Evolutionary conservation across 2,797 vertebrate genomes (phyloP).

Genomic region (Manis crassicaudata): DNA sequence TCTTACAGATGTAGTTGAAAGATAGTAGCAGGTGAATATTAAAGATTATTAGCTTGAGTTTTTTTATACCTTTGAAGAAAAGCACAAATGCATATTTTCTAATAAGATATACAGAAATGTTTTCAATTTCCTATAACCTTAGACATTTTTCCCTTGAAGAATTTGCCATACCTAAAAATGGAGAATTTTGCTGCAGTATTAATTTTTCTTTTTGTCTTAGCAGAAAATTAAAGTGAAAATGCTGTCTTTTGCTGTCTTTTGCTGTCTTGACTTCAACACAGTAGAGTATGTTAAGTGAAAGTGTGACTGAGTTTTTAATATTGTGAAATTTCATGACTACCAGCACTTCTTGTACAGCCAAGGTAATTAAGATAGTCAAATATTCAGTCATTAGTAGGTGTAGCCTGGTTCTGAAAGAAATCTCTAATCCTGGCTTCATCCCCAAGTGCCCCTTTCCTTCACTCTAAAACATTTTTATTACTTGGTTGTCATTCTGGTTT

Average conservation of each 20-base stretch:
- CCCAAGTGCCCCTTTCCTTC: not conserved
- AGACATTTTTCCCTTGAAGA: conserved; percentile 19
- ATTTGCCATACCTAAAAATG: conserved; percentile 57
- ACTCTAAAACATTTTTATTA: not conserved
- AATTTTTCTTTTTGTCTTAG: conserved; percentile 60
- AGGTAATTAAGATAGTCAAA: conserved; percentile 38
- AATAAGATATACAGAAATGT: not conserved
- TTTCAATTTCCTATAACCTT: conserved; percentile 39
- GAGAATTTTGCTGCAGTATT: conserved; percentile 46
- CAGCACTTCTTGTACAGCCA: conserved; percentile 24
- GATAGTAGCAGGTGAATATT: not conserved
- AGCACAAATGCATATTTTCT: conserved; percentile 7
- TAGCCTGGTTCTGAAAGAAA: not conserved
- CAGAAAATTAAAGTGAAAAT: conserved; percentile 69
- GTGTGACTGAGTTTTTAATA: conserved; percentile 44
- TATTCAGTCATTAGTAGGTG: conserved; percentile 25
- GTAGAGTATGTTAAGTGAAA: conserved; percentile 46
- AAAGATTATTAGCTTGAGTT: not conserved
- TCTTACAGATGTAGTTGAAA: conserved; percentile 28
- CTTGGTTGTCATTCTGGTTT: not conserved
- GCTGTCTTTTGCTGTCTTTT: conserved; percentile 52
- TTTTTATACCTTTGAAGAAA: not conserved
- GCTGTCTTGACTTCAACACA: conserved; percentile 33
- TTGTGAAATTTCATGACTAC: conserved; percentile 31
- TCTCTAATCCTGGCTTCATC: not conserved